Conservation (phyloP, 64 coral and sea anemone genomes). For the Pocillopora verrucosa region DNA sequence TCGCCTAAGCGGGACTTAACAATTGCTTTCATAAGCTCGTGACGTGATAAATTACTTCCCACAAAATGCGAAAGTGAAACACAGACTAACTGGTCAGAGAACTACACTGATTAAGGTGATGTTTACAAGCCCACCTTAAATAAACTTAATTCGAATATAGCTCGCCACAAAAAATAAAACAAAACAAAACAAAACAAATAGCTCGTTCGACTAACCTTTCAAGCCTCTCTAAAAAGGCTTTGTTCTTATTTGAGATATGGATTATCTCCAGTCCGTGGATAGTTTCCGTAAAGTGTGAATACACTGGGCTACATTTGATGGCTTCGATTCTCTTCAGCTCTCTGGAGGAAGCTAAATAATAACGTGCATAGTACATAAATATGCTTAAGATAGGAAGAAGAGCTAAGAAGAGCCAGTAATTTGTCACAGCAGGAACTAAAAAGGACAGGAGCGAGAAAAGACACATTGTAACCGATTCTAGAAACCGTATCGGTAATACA, state of each 20-base stretch:
- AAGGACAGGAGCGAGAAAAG: conserved; percentile 28
- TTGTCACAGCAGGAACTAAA: conserved; percentile 55
- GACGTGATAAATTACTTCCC: too few species aligned
- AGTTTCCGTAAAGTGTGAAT: conserved; percentile 66
- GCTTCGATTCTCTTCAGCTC: conserved; percentile 73
- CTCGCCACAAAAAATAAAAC: too few species aligned
- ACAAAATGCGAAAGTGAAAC: too few species aligned
- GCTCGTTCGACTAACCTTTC: conserved; percentile 33
- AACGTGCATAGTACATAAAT: conserved; percentile 39
- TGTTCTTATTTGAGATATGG: conserved; percentile 52
- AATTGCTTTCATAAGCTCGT: too few species aligned
- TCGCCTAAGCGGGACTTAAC: too few species aligned
- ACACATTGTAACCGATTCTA: conserved; percentile 18
- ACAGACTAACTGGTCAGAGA: too few species aligned
- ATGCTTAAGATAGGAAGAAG: conserved; percentile 27
- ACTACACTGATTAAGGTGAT: too few species aligned
- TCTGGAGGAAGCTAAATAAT: conserved; percentile 54
- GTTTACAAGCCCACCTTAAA: too few species aligned
- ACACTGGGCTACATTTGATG: conserved; percentile 72
- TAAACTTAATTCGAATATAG: too few species aligned
- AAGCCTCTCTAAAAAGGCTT: conserved; percentile 31
- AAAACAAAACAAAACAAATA: not conserved
- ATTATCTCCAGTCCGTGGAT: conserved; percentile 65
- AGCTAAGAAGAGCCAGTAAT: conserved; percentile 59
- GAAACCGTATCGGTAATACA: conserved; percentile 38